A percentile compares a stretch with the other conserved stretches of the same genome.
These are phyloP conservation scores for Stenchaetothrips biformis DNA, from an alignment of 2,888 invertebrate genomes.

Conservation along the genomic window DNA sequence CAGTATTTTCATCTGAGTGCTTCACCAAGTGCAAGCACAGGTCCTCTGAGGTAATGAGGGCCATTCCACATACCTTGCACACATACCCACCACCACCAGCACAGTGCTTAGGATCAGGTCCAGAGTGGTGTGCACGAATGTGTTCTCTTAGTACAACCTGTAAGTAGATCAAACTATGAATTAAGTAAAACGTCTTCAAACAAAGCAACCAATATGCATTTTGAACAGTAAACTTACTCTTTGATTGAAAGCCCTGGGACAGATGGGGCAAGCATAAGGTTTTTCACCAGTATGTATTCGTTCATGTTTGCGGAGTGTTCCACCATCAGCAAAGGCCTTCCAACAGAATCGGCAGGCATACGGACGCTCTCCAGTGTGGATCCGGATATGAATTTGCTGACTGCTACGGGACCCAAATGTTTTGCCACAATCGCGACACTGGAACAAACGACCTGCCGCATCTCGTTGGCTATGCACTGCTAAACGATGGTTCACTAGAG, in stretches of 20 bases:
- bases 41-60: constrained; percentile 65
- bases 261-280: constrained; percentile 81
- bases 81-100: constrained; percentile 60
- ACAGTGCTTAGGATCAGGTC: constrained; percentile 65
- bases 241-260: constrained; percentile 82
- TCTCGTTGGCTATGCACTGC: constrained; percentile 49
- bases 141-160: constrained; percentile 75
- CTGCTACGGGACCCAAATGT: constrained; percentile 67
- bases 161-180: constrained; percentile 17
- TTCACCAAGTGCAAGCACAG: constrained; percentile 77
- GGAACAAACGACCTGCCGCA: constrained; percentile 60
- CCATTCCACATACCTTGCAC: constrained; percentile 71
- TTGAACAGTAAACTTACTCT: constrained; percentile 41
- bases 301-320: constrained; percentile 78
- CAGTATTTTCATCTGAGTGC: constrained; percentile 81
- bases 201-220: background rate
- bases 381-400: constrained; percentile 79
- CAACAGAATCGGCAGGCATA: constrained; percentile 82
- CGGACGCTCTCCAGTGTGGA: constrained; percentile 78
- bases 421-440: constrained; percentile 78
- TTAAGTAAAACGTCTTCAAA: background rate
- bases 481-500: constrained; percentile 60
- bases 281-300: constrained; percentile 80
- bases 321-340: constrained; percentile 86
- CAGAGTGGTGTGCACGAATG: constrained; percentile 80